Conservation (phyloP, 2,888 invertebrate genomes). For the Drosophila acutilabella region DNA sequence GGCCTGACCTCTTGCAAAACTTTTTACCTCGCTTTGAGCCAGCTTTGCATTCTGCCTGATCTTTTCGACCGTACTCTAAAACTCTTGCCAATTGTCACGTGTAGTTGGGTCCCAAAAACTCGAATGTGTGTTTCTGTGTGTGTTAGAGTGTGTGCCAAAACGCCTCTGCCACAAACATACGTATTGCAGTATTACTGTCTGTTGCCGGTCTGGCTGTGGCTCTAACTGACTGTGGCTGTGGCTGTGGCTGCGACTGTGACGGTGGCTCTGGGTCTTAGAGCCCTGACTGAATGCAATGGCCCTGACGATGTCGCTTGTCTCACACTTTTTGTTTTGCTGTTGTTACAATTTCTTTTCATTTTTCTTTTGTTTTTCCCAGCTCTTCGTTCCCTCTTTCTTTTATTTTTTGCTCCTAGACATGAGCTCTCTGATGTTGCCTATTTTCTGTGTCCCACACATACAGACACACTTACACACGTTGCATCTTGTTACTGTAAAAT, state of each 20-base stretch:
- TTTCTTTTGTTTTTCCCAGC: slow-evolving; percentile 38
- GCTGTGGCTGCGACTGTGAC: slow-evolving; percentile 9
- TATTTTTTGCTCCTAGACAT: slow-evolving; percentile 62
- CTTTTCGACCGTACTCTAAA: slow-evolving; percentile 19
- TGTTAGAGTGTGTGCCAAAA: slow-evolving; percentile 46
- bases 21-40: slow-evolving; percentile 31
- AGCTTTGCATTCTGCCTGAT: slow-evolving; percentile 47
- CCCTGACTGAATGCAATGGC: slow-evolving; percentile 51
- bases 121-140: slow-evolving; percentile 11
- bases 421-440: slow-evolving; percentile 71
- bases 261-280: slow-evolving; percentile 4
- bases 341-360: slow-evolving; percentile 74
- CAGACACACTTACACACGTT: slow-evolving; percentile 13
- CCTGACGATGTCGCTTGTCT: slow-evolving; percentile 60
- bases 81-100: slow-evolving; percentile 67
- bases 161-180: slow-evolving; percentile 43
- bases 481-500: slow-evolving; percentile 75
- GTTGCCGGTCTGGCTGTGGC: slow-evolving; percentile 69
- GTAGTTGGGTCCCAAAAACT: slow-evolving; percentile 57
- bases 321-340: slow-evolving; percentile 73
- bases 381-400: slow-evolving; percentile 20
- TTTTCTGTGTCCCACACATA: slow-evolving; percentile 58
- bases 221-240: not conserved
- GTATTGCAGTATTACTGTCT: slow-evolving; percentile 59
- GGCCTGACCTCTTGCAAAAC: slow-evolving; percentile 34